These are phyloP conservation scores for Sceliomorpha sp. DNA, from an alignment of 2,888 invertebrate genomes.

Conservation along the genomic window DNA sequence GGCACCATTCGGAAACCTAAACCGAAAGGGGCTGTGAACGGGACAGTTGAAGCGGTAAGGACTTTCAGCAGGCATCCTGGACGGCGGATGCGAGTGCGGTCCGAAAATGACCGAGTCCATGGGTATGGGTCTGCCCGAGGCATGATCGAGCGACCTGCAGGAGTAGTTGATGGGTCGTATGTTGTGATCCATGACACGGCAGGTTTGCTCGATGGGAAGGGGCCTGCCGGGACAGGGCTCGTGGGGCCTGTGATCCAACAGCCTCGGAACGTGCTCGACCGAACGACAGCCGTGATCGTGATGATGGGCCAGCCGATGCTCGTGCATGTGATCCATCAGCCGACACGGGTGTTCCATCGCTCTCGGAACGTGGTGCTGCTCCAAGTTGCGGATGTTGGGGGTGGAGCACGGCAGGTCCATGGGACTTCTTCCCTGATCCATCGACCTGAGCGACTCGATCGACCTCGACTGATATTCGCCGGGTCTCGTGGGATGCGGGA, in stretches of 20 bases:
- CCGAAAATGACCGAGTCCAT: conserved; percentile 81
- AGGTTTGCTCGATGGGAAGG: conserved; percentile 55
- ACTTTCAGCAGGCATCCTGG: conserved; percentile 81
- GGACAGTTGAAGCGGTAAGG: conserved; percentile 84
- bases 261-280: conserved; percentile 72
- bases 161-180: conserved; percentile 70
- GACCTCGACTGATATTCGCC: conserved; percentile 68
- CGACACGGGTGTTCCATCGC: conserved; percentile 75
- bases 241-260: conserved; percentile 72
- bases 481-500: conserved; percentile 36
- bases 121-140: conserved; percentile 80
- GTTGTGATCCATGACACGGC: conserved; percentile 59
- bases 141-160: conserved; percentile 75
- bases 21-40: conserved; percentile 88
- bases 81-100: conserved; percentile 82
- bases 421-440: conserved; percentile 60
- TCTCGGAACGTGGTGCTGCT: conserved; percentile 66
- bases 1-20: conserved; percentile 82
- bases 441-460: conserved; percentile 67
- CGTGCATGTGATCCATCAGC: conserved; percentile 74
- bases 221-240: conserved; percentile 64
- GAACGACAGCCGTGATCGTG: conserved; percentile 76
- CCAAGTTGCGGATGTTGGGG: conserved; percentile 60
- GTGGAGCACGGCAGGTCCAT: conserved; percentile 63
- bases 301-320: conserved; percentile 67